Conservation (phyloP, 2,888 invertebrate species). For the Drosophila glabriapex region DNA sequence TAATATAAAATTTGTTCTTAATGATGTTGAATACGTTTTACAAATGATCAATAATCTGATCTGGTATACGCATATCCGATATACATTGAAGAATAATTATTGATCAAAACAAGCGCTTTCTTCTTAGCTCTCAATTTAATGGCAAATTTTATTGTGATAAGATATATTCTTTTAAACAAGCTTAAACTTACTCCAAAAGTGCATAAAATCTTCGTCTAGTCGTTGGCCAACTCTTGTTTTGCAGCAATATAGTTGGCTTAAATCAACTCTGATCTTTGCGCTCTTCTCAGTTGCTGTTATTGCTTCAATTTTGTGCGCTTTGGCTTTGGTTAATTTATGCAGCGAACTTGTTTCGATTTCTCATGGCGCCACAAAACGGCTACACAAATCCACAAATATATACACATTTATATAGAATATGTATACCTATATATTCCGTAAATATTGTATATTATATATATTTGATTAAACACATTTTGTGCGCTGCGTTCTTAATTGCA, state of each 20-base stretch:
- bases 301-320: conserved; percentile 55
- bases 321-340: conserved; percentile 79
- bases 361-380: conserved; percentile 19
- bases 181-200: neutral
- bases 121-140: neutral
- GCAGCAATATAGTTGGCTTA: conserved; percentile 35
- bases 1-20: too few relatives aligned
- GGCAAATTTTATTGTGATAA: neutral
- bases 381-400: conserved; percentile 15
- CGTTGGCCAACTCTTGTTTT: neutral
- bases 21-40: too few relatives aligned
- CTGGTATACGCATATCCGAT: too few relatives aligned
- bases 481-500: conserved; percentile 67
- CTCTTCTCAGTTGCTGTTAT: conserved; percentile 29
- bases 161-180: neutral
- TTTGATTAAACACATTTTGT: conserved; percentile 50
- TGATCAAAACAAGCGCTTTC: neutral
- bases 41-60: too few relatives aligned
- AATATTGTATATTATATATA: conserved; percentile 29
- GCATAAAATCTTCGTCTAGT: conserved; percentile 11
- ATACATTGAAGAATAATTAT: neutral
- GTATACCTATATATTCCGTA: conserved; percentile 15
- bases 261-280: conserved; percentile 57
- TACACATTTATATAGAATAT: conserved; percentile 9
- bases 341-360: conserved; percentile 81